Evolutionary conservation across 2,113 vertebrate genomes (phyloP).

Genomic region (Pachypanchax playfairii): DNA sequence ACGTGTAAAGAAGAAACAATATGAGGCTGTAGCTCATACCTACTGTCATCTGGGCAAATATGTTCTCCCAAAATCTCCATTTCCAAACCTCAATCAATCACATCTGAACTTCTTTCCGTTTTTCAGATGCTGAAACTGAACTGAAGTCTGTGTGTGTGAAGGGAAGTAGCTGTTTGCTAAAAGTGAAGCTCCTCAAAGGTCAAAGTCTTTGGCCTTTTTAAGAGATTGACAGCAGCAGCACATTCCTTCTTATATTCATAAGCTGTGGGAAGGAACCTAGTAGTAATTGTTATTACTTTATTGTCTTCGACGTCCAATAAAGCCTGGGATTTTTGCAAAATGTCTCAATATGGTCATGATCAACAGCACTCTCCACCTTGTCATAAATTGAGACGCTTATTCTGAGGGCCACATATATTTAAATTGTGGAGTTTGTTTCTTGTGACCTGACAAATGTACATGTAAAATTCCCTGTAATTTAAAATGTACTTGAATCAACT

Average conservation of each 20-base stretch:
- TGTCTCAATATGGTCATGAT: not conserved
- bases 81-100: too few relatives aligned
- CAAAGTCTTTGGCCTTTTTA: conserved; percentile 42
- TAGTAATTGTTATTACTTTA: not conserved
- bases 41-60: too few relatives aligned
- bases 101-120: not conserved
- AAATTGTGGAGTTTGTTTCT: too few relatives aligned
- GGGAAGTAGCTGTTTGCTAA: not conserved
- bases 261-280: not conserved
- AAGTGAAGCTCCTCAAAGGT: not conserved
- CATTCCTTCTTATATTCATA: not conserved
- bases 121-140: not conserved
- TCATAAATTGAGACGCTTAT: too few relatives aligned
- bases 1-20: too few relatives aligned
- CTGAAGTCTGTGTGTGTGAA: not conserved
- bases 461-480: too few relatives aligned
- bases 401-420: too few relatives aligned
- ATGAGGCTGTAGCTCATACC: too few relatives aligned
- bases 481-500: too few relatives aligned
- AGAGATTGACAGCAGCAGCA: not conserved
- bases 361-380: too few relatives aligned
- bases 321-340: not conserved
- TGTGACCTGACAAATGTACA: too few relatives aligned
- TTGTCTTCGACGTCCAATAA: not conserved
- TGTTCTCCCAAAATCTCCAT: too few relatives aligned